Conservation (phyloP, 2,113 vertebrate species). For the Crotalus tigris region DNA sequence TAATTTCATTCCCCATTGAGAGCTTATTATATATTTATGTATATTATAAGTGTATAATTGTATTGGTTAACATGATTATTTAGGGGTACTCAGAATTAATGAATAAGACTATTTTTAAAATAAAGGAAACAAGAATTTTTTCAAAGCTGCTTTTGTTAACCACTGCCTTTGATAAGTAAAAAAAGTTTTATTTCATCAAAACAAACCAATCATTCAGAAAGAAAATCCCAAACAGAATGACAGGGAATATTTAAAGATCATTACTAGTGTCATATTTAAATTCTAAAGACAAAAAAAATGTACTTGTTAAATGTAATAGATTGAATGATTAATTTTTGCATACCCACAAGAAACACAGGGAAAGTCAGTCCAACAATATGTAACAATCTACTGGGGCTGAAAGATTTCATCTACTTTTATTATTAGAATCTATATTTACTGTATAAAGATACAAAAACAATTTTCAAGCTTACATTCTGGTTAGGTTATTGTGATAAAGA, state of each 20-base stretch:
- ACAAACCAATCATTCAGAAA: conserved; percentile 33
- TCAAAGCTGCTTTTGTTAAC: neutral
- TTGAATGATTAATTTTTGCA: conserved; percentile 65
- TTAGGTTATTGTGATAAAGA: conserved; percentile 43
- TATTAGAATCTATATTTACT: conserved; percentile 21
- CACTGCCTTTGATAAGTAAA: neutral
- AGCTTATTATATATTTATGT: neutral
- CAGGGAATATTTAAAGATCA: conserved; percentile 53
- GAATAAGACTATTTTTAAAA: neutral
- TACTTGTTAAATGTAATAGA: conserved; percentile 68
- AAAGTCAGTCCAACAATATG: conserved; percentile 68
- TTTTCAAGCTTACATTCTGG: conserved; percentile 31
- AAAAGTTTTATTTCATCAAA: conserved; percentile 32
- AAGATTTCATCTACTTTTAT: conserved; percentile 51
- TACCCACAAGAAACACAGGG: conserved; percentile 38
- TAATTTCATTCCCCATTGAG: neutral
- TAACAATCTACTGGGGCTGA: conserved; percentile 42
- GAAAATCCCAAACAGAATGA: conserved; percentile 47
- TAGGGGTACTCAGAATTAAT: neutral
- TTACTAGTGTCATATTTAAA: conserved; percentile 50
- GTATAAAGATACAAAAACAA: conserved; percentile 30
- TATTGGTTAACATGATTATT: neutral
- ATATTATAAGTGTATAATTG: neutral
- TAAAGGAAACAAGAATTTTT: neutral
- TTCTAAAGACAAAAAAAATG: conserved; percentile 60